Evolutionary conservation across 2,888 invertebrate species (phyloP).

Genomic region (Pollenia angustigena): DNA sequence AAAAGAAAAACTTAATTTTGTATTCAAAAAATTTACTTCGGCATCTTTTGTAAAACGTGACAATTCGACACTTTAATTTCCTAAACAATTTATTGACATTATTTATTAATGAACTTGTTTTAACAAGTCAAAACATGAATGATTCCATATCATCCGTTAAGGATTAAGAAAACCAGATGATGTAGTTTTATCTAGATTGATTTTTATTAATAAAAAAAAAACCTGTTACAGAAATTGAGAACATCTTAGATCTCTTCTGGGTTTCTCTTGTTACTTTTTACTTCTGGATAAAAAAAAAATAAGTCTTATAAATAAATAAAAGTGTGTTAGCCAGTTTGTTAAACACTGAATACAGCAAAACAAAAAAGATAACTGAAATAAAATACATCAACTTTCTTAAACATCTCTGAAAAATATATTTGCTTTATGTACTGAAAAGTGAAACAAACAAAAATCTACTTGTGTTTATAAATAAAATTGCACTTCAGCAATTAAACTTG

Average conservation of each 20-base stretch:
- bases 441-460: constrained; percentile 18
- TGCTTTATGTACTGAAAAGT: not conserved
- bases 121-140: not conserved
- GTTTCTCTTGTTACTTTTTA: not conserved
- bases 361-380: not conserved
- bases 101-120: constrained; percentile 39
- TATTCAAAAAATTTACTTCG: not conserved
- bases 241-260: constrained; percentile 47
- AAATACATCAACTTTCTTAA: constrained; percentile 34
- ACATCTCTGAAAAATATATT: not conserved
- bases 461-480: constrained; percentile 25
- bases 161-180: not conserved
- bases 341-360: not conserved
- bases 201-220: not conserved
- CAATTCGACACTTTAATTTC: not conserved
- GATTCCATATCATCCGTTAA: not conserved
- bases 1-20: not conserved
- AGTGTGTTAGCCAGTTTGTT: constrained; percentile 47
- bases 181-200: constrained; percentile 10
- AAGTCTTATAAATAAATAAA: constrained; percentile 11
- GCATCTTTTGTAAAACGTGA: not conserved
- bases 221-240: constrained; percentile 59
- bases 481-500: constrained; percentile 59
- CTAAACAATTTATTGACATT: not conserved
- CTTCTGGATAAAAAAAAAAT: not conserved